phyloP scores from a whole-genome alignment of 2,888 invertebrate genomes.

The Drosophila infuscata region DNA sequence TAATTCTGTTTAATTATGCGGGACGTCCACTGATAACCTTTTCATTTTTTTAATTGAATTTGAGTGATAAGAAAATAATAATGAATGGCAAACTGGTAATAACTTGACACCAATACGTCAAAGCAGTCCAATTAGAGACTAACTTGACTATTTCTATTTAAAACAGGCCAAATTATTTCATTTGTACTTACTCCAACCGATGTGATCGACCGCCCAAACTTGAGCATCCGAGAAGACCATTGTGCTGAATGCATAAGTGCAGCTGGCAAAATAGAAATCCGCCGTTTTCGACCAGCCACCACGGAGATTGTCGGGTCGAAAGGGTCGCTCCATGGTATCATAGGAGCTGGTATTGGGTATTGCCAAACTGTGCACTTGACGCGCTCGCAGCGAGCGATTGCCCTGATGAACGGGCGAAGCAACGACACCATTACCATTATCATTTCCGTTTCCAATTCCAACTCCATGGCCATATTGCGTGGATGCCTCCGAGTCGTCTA shows the following conservation, averaged over 20 bases:
- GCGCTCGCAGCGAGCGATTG: conserved; percentile 51
- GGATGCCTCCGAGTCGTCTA: conserved; percentile 51
- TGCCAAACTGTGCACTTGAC: conserved; percentile 69
- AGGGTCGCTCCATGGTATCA: conserved; percentile 83
- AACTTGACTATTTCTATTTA: not conserved
- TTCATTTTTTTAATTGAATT: conserved; percentile 44
- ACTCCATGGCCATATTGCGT: not conserved
- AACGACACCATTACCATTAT: conserved; percentile 5
- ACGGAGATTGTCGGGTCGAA: conserved; percentile 83
- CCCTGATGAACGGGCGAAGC: conserved; percentile 17
- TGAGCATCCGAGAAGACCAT: conserved; percentile 93
- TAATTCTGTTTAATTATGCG: conserved; percentile 1
- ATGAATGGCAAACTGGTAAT: not conserved
- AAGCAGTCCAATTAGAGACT: conserved; percentile 5
- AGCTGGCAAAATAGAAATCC: conserved; percentile 92
- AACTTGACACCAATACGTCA: conserved; percentile 27
- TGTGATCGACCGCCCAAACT: conserved; percentile 76
- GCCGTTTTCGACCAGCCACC: conserved; percentile 91
- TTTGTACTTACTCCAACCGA: conserved; percentile 81
- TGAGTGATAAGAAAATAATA: conserved; percentile 36
- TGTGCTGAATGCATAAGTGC: conserved; percentile 93
- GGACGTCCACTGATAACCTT: conserved; percentile 35
- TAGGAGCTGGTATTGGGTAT: conserved; percentile 77
- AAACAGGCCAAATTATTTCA: not conserved
- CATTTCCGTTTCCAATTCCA: not conserved